Base-by-base conservation (phyloP, 92 coral and sea anemone species). In the Parazoanthus darwini region DNA sequence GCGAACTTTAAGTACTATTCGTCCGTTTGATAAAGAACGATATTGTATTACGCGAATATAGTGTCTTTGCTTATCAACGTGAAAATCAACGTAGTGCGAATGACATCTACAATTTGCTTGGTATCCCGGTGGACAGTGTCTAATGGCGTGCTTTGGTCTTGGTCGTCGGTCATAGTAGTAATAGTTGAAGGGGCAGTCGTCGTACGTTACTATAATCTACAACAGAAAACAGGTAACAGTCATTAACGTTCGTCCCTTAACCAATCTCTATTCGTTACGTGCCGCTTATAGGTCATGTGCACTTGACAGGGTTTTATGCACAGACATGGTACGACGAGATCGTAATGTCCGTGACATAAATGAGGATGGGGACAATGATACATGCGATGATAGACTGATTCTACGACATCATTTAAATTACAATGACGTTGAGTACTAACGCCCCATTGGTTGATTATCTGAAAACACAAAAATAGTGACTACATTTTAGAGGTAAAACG, bases 281-380 rank as follows among this genome's bases (percentile, higher is more conserved):
- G 73, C 73, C 73, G 73, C 73, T 67, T 67, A 67, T 67, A 67
- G 33, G 25, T 67, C n/a, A 67, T 67, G 73, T 67, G 73, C 73
- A 67, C 73, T 67, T 67, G 73, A 67, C 73, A 67, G 73, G 73
- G 73, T 67, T 67, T 67, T 67, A 67, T 67, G 73, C 73, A 67
- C 73, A 67, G 73, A 67, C 73, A 67, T 67, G 73, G 73, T 67
- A 67, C 73, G 73, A 67, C 73, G 33, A 67, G 73, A 25, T 67
- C 73, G 73, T 67, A 67, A 67, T 67, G 73, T 67, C 73, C 73
- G 73, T 67, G 73, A 25, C 73, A 67, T 67, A 67, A 67, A 67
- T 67, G 73, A 67, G 73, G 73, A 67, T 67, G 73, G 73, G 73
- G 73, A 67, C 73, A 67, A 67, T 67, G 73, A 67, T 67, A 67